Evolutionary conservation across 2,888 invertebrate genomes (phyloP).

Genomic region (Calameuta idolon): DNA sequence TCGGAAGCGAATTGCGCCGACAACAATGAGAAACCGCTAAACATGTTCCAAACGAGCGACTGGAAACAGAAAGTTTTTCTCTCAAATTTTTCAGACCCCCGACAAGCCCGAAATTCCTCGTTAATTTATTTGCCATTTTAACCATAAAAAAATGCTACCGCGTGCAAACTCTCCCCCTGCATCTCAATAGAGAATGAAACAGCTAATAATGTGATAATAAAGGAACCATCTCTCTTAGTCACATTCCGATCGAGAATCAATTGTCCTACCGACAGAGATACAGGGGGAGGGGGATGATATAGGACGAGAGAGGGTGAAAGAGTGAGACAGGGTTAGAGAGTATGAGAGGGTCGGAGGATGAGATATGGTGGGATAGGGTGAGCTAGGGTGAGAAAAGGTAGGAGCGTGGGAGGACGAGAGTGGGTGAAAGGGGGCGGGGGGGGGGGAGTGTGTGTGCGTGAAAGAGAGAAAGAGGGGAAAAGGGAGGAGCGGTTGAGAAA

Average conservation of each 20-base stretch:
- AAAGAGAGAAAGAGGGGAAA: constrained; percentile 12
- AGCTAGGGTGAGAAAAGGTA: constrained; percentile 15
- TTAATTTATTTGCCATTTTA: background rate
- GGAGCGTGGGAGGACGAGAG: background rate
- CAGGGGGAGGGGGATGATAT: constrained; percentile 15
- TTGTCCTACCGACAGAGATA: background rate
- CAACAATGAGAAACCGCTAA: constrained; percentile 15
- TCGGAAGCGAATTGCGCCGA: constrained; percentile 29
- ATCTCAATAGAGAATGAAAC: background rate
- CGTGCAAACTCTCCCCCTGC: background rate
- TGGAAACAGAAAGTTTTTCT: too few relatives aligned
- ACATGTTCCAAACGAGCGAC: background rate
- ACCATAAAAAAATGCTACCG: background rate
- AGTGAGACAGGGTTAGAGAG: constrained; percentile 5
- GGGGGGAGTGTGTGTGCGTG: background rate
- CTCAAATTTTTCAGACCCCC: background rate
- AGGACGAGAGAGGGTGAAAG: constrained; percentile 14
- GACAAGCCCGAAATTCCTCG: background rate
- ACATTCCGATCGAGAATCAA: background rate
- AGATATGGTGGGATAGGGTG: constrained; percentile 13
- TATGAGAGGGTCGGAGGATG: background rate
- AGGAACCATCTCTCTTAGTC: background rate
- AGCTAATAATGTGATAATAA: background rate
- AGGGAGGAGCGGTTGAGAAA: constrained; percentile 12
- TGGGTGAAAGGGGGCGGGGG: constrained; percentile 8